Conservation (phyloP, 2,797 vertebrate genomes). For the Characodon lateralis region DNA sequence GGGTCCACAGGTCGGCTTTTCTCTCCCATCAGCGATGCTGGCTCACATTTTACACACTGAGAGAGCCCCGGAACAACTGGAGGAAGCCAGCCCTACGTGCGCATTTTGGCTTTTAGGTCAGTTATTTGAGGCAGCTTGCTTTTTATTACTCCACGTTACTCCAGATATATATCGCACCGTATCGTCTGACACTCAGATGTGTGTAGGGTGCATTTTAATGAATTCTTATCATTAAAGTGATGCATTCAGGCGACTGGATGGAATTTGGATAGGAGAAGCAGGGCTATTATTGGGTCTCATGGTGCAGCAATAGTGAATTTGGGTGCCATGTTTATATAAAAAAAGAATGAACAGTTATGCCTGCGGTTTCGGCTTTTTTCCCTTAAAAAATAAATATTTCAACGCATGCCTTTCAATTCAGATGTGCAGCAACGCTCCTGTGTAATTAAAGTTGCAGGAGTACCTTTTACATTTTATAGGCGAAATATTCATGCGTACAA, state of each 20-base stretch:
- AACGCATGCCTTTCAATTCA: constrained; percentile 25
- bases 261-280: constrained; percentile 5
- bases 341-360: constrained; percentile 49
- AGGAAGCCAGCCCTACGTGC: constrained; percentile 67
- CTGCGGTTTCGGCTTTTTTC: not conserved
- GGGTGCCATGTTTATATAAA: constrained; percentile 15
- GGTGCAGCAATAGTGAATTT: constrained; percentile 7
- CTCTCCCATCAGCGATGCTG: constrained; percentile 52
- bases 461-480: constrained; percentile 60
- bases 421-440: constrained; percentile 61
- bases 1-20: constrained; percentile 52
- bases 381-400: not conserved
- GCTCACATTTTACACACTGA: constrained; percentile 61
- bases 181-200: not conserved
- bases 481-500: constrained; percentile 59
- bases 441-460: constrained; percentile 78
- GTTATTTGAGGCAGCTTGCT: constrained; percentile 53
- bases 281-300: constrained; percentile 6
- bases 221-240: not conserved
- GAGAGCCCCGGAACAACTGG: constrained; percentile 70
- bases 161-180: not conserved
- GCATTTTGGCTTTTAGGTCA: constrained; percentile 77
- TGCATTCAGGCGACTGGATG: not conserved
- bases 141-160: not conserved
- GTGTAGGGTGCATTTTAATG: not conserved